phyloP scores from a whole-genome alignment of 1,140 invertebrate species.

The Drosophila nigromelanica region DNA sequence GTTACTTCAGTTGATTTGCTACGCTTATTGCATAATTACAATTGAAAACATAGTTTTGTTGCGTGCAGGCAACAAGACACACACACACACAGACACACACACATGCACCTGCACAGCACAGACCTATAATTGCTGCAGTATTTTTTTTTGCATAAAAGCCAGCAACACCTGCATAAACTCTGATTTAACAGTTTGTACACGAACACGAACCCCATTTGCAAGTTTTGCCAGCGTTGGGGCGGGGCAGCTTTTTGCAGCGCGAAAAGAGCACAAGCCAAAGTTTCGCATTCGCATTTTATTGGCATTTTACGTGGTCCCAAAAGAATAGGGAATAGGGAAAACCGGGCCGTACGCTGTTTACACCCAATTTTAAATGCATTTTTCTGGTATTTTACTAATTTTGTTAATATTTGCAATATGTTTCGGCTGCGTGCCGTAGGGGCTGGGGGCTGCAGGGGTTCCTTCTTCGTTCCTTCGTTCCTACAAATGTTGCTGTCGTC shows the following conservation, averaged over 20 bases:
- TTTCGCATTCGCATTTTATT: slow-evolving; percentile 67
- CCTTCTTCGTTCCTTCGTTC: slow-evolving; percentile 36
- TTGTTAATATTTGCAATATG: slow-evolving; percentile 64
- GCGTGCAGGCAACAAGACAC: slow-evolving; percentile 21
- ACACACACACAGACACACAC: not conserved
- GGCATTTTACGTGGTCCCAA: slow-evolving; percentile 64
- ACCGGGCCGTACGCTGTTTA: slow-evolving; percentile 10
- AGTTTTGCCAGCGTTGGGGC: slow-evolving; percentile 6
- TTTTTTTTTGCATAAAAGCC: slow-evolving; percentile 22
- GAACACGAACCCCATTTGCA: slow-evolving; percentile 49
- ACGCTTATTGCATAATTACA: slow-evolving; percentile 29
- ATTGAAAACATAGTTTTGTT: slow-evolving; percentile 46
- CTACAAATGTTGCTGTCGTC: slow-evolving; percentile 10
- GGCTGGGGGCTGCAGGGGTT: not conserved
- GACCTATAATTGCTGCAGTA: slow-evolving; percentile 37
- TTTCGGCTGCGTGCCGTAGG: slow-evolving; percentile 7
- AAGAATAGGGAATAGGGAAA: slow-evolving; percentile 4
- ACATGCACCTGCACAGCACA: not conserved
- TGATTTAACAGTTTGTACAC: slow-evolving; percentile 72
- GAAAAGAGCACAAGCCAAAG: slow-evolving; percentile 47
- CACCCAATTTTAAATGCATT: slow-evolving; percentile 64
- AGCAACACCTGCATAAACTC: slow-evolving; percentile 50
- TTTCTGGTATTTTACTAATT: slow-evolving; percentile 70
- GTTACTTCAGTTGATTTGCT: slow-evolving; percentile 19
- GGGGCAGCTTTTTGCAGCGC: slow-evolving; percentile 29